Evolutionary conservation across 2,113 vertebrate genomes (phyloP), one percentile per base, ranked within the genome.

Genomic region (Anseranas semipalmata): DNA sequence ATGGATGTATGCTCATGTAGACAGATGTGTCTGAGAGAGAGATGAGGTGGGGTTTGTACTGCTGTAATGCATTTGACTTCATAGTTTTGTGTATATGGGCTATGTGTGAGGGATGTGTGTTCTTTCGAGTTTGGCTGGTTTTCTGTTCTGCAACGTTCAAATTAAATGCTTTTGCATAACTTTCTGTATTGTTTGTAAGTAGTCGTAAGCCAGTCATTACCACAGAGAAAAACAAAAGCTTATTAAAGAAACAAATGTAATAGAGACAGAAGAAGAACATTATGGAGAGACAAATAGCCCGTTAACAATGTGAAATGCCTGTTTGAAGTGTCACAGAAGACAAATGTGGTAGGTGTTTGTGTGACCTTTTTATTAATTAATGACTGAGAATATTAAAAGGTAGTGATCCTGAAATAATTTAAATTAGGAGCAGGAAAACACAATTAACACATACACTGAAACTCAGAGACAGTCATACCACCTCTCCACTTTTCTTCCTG

Each of bases 11-110:
- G 93, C 52, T 53, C 72, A 46, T 39, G 56, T 0, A 89, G 84
- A 92, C 86, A 95, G 94, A 87, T 35, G 76, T 89, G 73, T 46
- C 84, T 95, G 90, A 92, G 75, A 87, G 66, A 82, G 58, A 81
- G 68, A 81, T 0, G 1, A 81, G 11, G 60, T 75, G 65, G 52
- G 39, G 43, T 65, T 94, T 81, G 27, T 75, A 30, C 43, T 94
- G 65, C 56, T 63, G 75, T 63, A 90, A 90, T 28, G 17, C 14
- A 4, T 71, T 84, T 79, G 83, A 87, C 41, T 66, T 80, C 68
- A 80, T 32, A 84, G 56, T 39, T 90, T 71, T 80, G 56, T 1
- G 0, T 75, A 27, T 68, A 68, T 2, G 14, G 87, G 35, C 35
- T 72, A 32, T 81, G 87, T 92, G 94, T 89, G 87, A 94, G n/a